Evolutionary conservation across 1,140 invertebrate genomes (phyloP), one percentile per base, ranked within the genome.

Genomic region (Macrobrachium rosenbergii): DNA sequence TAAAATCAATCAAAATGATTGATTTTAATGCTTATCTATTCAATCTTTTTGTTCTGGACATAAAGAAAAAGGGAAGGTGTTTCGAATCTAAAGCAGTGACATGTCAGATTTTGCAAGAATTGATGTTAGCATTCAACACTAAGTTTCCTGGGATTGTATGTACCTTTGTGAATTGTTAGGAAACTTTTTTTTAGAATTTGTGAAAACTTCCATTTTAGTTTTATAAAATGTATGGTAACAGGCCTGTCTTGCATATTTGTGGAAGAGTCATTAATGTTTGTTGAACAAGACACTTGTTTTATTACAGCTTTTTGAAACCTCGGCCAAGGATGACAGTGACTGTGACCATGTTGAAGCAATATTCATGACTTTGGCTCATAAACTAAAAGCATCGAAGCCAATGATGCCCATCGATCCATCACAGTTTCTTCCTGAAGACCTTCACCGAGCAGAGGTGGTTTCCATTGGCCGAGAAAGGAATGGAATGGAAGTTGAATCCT

Each of bases 261-360:
- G 45, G 5, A 21, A 81, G 58, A 43, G 58, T 76, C n/a, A 52
- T 64, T 59, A 64, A 21, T 83, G 77, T 87, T 72, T 37, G 64
- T 82, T 75, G 75, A 58, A 12, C 63, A 7, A 58, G 21, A 60
- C 6, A 60, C 6, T 63, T 60, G 63, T 64, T 5, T 80, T 59
- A 28, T 89, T 89, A 17, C 89, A 90, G 89, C 92, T 96, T 64
- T 96, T 96, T 92, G 96, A 97, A 92, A 97, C 96, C 14, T 96
- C 96, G 17, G 95, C 96, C 0, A 94, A 95, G 88, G 93, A 96
- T 90, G 96, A 97, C 90, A 94, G 94, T 14, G 94, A 96, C 90
- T 94, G 94, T 88, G 94, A 96, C 91, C 96, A 96, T 91, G 95
- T 97, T 45, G 95, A 97, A 91, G 94, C 95, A 0, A 97, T 97